These are phyloP conservation scores for Diloba caeruleocephala DNA, from an alignment of 2,888 invertebrate species.

Conservation along the genomic window DNA sequence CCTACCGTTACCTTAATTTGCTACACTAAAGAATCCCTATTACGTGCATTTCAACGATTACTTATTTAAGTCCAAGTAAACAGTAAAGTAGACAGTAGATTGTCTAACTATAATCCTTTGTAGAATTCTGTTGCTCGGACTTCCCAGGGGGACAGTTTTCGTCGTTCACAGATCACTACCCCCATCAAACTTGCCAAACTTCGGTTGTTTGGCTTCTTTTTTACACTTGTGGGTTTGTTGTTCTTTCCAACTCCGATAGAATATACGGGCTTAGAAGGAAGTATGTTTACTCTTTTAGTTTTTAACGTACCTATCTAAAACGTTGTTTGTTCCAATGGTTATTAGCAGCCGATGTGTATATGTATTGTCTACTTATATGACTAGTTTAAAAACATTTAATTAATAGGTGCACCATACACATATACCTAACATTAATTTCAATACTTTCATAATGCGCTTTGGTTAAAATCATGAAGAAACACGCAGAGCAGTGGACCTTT, in stretches of 20 bases:
- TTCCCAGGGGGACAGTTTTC: slow-evolving; percentile 55
- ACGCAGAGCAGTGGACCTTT: too few relatives aligned
- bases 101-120: slow-evolving; percentile 15
- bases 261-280: slow-evolving; percentile 52
- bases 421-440: too few relatives aligned
- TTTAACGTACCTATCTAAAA: slow-evolving; percentile 2
- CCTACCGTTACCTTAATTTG: too few relatives aligned
- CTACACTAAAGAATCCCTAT: not conserved
- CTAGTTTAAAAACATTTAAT: too few relatives aligned
- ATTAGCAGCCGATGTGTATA: not conserved
- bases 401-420: too few relatives aligned
- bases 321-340: not conserved
- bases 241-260: slow-evolving; percentile 49
- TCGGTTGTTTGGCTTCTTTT: slow-evolving; percentile 45
- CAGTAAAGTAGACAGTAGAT: too few relatives aligned
- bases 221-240: slow-evolving; percentile 51
- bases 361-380: too few relatives aligned
- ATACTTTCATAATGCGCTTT: too few relatives aligned
- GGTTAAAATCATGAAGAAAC: too few relatives aligned
- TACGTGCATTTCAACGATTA: not conserved
- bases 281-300: slow-evolving; percentile 40
- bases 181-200: slow-evolving; percentile 52
- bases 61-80: too few relatives aligned
- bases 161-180: slow-evolving; percentile 57
- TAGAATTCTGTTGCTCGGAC: slow-evolving; percentile 5